These are phyloP conservation scores for Diachrysia chrysitis DNA, from an alignment of 2,888 invertebrate genomes.

Conservation along the genomic window DNA sequence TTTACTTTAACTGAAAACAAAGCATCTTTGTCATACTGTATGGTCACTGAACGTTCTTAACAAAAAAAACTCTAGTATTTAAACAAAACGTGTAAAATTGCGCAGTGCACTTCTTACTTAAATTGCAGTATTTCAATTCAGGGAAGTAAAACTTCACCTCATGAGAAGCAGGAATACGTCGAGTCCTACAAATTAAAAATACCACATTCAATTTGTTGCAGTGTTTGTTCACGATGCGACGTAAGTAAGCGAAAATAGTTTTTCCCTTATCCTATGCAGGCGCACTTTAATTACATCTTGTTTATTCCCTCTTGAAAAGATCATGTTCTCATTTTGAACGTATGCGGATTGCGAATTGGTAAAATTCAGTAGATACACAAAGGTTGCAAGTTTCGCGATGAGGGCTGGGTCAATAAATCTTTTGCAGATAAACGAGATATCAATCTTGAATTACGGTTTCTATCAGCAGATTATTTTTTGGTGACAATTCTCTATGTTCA, in stretches of 20 bases:
- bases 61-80: neutral
- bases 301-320: neutral
- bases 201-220: slow-evolving; percentile 38
- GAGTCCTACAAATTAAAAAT: slow-evolving; percentile 47
- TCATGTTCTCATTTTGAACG: neutral
- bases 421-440: slow-evolving; percentile 1
- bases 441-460: neutral
- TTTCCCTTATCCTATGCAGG: neutral
- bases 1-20: too few species aligned
- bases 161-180: slow-evolving; percentile 11
- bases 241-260: neutral
- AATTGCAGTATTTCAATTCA: slow-evolving; percentile 36
- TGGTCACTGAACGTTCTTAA: neutral
- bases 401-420: neutral
- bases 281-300: neutral
- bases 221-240: neutral
- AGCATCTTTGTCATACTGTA: neutral
- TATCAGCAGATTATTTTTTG: too few species aligned
- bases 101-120: neutral
- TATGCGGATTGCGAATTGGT: neutral
- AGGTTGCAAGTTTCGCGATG: neutral
- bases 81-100: slow-evolving; percentile 11
- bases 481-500: neutral
- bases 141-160: slow-evolving; percentile 25
- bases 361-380: neutral